A percentile compares a stretch with the other conserved stretches of the same genome.
Conservation (phyloP, 2,113 vertebrate species). For the Morone saxatilis region DNA sequence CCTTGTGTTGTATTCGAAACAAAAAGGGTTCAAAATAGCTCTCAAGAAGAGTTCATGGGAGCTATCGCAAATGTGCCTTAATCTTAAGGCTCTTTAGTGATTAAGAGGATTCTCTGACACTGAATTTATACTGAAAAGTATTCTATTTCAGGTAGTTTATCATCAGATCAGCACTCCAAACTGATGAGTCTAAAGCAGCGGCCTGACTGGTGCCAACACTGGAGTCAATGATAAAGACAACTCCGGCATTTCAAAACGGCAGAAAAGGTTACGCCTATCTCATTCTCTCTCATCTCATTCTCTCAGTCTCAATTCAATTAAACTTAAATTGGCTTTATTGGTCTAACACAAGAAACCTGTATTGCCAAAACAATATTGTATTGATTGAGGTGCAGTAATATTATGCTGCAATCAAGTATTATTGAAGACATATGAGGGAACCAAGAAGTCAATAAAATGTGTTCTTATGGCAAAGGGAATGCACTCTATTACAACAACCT, state of each 20-base stretch:
- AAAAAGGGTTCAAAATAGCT: not conserved
- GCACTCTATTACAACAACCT: not conserved
- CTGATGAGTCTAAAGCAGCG: slow-evolving; percentile 21
- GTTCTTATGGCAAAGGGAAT: not conserved
- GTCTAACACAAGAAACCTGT: slow-evolving; percentile 24
- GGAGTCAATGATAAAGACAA: slow-evolving; percentile 65
- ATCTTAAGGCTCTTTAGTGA: not conserved
- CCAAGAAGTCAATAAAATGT: slow-evolving; percentile 33
- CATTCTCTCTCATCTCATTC: slow-evolving; percentile 39
- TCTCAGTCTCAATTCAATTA: slow-evolving; percentile 58
- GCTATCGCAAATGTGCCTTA: slow-evolving; percentile 12
- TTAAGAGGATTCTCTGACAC: slow-evolving; percentile 9
- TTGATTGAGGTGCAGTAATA: slow-evolving; percentile 55
- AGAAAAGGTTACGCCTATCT: slow-evolving; percentile 63
- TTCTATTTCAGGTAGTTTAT: slow-evolving; percentile 3
- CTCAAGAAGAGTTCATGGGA: not conserved
- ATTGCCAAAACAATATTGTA: slow-evolving; percentile 46
- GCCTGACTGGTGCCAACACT: slow-evolving; percentile 32
- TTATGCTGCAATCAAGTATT: slow-evolving; percentile 30
- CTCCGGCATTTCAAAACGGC: slow-evolving; percentile 62
- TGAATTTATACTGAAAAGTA: slow-evolving; percentile 7
- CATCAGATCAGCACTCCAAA: slow-evolving; percentile 36
- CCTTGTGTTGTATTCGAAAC: slow-evolving; percentile 11
- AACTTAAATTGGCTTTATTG: slow-evolving; percentile 55
- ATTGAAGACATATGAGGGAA: slow-evolving; percentile 21